Evolutionary conservation across 1,140 invertebrate species (phyloP).

Genomic region (Agrilus planipennis): DNA sequence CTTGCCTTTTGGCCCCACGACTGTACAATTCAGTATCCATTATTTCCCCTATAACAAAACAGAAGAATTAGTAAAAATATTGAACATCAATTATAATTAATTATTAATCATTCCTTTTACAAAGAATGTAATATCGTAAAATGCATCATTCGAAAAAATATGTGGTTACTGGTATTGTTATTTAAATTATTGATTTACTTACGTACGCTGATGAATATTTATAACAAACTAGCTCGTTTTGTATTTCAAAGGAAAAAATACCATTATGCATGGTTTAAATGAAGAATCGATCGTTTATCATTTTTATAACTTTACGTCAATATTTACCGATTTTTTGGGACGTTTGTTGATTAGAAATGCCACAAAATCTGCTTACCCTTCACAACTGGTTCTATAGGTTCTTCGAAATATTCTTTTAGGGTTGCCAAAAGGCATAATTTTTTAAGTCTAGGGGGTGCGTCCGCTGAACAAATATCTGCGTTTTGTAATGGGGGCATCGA

Average conservation of each 20-base stretch:
- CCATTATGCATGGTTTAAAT: not conserved
- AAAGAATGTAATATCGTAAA: slow-evolving; percentile 2
- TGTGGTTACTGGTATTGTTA: slow-evolving; percentile 2
- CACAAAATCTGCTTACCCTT: slow-evolving; percentile 12
- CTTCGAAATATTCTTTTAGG: slow-evolving; percentile 7
- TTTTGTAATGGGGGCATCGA: slow-evolving; percentile 22
- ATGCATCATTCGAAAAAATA: slow-evolving; percentile 10
- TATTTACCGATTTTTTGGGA: slow-evolving; percentile 8
- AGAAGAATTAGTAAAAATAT: slow-evolving; percentile 1
- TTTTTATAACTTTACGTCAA: slow-evolving; percentile 8
- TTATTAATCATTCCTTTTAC: slow-evolving; percentile 5
- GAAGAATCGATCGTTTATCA: not conserved
- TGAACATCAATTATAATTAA: not conserved
- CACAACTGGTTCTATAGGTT: slow-evolving; percentile 19
- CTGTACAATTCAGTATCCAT: slow-evolving; percentile 18
- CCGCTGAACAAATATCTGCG: slow-evolving; percentile 16
- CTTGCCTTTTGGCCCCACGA: slow-evolving; percentile 59
- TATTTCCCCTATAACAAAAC: slow-evolving; percentile 15
- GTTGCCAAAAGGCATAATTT: slow-evolving; percentile 22
- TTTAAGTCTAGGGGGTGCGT: slow-evolving; percentile 19
- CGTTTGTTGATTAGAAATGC: too few relatives aligned
- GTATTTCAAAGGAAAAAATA: too few relatives aligned
- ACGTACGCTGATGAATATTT: not conserved
- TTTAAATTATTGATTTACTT: slow-evolving; percentile 1
- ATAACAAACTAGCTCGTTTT: not conserved